These are phyloP conservation scores for Onychostruthus taczanowskii DNA, from an alignment of 2,113 vertebrate genomes.

Conservation along the genomic window DNA sequence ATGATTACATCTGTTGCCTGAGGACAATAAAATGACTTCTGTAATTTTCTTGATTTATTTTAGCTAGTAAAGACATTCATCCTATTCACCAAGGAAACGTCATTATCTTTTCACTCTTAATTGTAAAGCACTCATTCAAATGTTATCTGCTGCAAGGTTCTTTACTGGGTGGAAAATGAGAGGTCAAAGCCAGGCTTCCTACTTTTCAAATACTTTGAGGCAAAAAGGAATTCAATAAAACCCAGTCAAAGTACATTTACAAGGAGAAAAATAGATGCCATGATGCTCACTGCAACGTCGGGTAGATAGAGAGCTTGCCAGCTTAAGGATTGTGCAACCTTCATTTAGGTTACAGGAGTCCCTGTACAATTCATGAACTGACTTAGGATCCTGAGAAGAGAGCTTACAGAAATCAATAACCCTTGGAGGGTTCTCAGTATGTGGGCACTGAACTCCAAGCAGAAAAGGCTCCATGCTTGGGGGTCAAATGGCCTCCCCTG, in stretches of 20 bases:
- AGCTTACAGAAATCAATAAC: not conserved
- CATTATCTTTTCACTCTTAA: slow-evolving; percentile 2
- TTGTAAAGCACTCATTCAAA: not conserved
- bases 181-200: not conserved
- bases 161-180: not conserved
- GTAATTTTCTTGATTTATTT: slow-evolving; percentile 39
- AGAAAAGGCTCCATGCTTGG: not conserved
- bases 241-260: not conserved
- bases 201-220: not conserved
- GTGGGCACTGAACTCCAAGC: not conserved
- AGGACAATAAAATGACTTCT: slow-evolving; percentile 26
- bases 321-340: not conserved
- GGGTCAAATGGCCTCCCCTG: not conserved
- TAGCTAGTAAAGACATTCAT: not conserved
- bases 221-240: not conserved
- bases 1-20: not conserved
- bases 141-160: not conserved
- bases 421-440: not conserved
- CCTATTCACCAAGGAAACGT: not conserved
- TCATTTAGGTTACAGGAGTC: not conserved
- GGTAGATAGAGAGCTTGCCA: not conserved
- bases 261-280: not conserved
- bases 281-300: not conserved
- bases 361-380: not conserved
- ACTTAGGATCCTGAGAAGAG: not conserved